phyloP scores from a whole-genome alignment of 35 echinoderm and acorn worm genomes.

The Holothuria glaberrima region DNA sequence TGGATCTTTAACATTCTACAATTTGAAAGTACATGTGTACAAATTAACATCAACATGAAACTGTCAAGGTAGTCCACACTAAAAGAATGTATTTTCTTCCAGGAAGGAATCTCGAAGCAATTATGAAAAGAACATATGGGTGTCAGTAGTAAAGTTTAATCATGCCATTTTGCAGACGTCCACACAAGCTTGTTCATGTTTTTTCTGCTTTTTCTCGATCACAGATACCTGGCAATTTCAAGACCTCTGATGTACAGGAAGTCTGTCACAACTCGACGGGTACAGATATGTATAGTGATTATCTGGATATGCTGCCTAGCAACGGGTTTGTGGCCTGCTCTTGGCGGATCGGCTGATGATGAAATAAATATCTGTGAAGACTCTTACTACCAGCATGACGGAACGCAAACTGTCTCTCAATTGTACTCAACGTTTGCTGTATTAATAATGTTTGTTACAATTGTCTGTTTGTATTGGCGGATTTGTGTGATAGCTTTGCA shows the following conservation, averaged over 20 bases:
- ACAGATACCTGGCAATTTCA: constrained; percentile 32
- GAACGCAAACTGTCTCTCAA: constrained; percentile 8
- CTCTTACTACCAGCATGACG: neutral
- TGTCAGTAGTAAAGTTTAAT: no score
- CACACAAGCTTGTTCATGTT: neutral
- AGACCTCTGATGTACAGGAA: constrained; percentile 1
- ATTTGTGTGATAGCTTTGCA: constrained; percentile 1
- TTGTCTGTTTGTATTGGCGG: neutral
- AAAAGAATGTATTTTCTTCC: no score
- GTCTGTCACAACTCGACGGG: neutral
- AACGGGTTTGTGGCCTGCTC: constrained; percentile 29
- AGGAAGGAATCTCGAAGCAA: no score
- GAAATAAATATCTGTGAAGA: constrained; percentile 13
- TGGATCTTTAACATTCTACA: no score
- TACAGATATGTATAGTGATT: neutral
- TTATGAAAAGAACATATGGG: no score
- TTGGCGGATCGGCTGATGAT: neutral
- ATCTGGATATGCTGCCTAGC: neutral
- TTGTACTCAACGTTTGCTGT: constrained; percentile 8
- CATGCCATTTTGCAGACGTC: no score
- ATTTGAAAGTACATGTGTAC: no score
- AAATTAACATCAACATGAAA: no score
- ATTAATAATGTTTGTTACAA: neutral
- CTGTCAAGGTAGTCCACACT: no score
- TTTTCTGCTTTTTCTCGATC: neutral